Evolutionary conservation across 2,888 invertebrate species (phyloP).

Genomic region (Nephrotoma guestfalica): DNA sequence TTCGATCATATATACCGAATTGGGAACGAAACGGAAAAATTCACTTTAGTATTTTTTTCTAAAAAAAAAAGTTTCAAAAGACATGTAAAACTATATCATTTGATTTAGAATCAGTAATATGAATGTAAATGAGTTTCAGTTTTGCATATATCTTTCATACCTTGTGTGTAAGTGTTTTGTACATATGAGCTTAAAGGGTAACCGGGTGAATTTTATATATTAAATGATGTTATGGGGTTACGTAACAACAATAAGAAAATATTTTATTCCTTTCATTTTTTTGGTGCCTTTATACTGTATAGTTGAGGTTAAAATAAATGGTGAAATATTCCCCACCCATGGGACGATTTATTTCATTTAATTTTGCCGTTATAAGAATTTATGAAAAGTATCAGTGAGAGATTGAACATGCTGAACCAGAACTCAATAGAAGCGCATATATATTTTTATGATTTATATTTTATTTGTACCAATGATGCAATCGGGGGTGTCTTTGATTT

Average conservation of each 20-base stretch:
- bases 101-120: not conserved
- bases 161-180: not conserved
- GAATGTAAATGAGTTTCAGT: not conserved
- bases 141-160: not conserved
- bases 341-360: not conserved
- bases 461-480: too few species aligned
- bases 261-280: not conserved
- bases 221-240: not conserved
- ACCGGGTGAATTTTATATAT: not conserved
- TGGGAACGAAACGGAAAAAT: not conserved
- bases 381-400: too few species aligned
- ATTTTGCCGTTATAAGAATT: not conserved
- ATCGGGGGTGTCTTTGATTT: too few species aligned
- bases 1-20: not conserved
- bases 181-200: not conserved
- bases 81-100: not conserved
- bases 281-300: not conserved
- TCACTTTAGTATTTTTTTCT: not conserved
- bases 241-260: not conserved
- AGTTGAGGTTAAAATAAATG: not conserved
- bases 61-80: not conserved
- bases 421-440: too few species aligned
- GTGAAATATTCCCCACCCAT: not conserved
- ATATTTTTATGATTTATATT: too few species aligned
- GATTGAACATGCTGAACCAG: too few species aligned